These are phyloP conservation scores for Melanotaenia trifasciata DNA, from an alignment of 2,797 vertebrate genomes.

Conservation along the genomic window DNA sequence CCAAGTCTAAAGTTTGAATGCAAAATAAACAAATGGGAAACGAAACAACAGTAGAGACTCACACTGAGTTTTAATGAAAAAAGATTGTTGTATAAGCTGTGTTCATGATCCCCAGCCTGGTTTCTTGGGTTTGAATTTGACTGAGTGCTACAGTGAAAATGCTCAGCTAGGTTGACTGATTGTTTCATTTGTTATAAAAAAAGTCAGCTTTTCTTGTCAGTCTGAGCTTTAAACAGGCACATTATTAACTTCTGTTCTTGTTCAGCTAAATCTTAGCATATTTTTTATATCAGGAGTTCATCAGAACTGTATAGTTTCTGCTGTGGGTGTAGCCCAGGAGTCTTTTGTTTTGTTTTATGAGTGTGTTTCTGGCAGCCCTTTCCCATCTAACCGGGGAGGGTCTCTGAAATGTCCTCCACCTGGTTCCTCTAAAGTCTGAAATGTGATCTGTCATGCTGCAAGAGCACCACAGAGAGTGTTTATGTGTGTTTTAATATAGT, in stretches of 20 bases:
- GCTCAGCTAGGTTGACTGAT: no score
- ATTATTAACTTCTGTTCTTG: no score
- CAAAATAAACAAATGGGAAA: background rate
- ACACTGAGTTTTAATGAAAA: background rate
- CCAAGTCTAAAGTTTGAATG: background rate
- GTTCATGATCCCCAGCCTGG: background rate
- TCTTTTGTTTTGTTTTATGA: background rate
- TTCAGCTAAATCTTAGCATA: no score
- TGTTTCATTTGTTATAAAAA: no score
- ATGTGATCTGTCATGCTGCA: conserved; percentile 53
- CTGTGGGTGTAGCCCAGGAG: background rate
- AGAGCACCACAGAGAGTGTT: background rate
- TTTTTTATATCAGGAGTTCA: background rate
- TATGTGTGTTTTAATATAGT: background rate
- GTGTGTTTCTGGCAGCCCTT: conserved; percentile 6
- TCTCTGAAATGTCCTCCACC: conserved; percentile 59
- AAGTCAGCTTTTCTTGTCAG: no score
- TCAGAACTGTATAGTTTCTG: background rate
- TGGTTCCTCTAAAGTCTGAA: conserved; percentile 61
- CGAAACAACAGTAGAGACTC: no score
- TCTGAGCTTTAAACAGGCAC: no score
- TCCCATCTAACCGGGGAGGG: conserved; percentile 19
- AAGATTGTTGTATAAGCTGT: background rate
- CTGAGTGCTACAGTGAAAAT: no score
- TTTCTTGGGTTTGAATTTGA: no score